Conservation (phyloP, 2,113 vertebrate species). For the Aphyosemion australe region DNA sequence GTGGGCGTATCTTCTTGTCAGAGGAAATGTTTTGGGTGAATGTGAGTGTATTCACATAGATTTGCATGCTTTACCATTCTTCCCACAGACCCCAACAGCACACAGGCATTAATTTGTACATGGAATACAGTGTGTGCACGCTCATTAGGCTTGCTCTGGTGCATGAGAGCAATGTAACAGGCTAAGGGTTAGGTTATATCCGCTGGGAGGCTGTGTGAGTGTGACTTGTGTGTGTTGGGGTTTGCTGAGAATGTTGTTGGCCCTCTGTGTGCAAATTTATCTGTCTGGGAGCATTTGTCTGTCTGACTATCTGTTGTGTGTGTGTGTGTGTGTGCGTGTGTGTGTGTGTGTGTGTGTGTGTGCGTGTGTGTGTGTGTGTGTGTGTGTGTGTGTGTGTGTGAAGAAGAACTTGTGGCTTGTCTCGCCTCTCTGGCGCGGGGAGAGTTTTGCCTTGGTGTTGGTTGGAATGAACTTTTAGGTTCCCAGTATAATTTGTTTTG, state of each 20-base stretch:
- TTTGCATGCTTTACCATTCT: conserved; percentile 25
- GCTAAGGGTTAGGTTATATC: conserved; percentile 55
- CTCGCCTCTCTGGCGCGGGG: conserved; percentile 38
- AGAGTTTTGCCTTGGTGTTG: conserved; percentile 27
- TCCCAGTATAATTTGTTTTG: conserved; percentile 48
- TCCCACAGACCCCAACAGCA: conserved; percentile 23
- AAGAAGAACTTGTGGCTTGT: conserved; percentile 41
- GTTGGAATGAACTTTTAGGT: conserved; percentile 44
- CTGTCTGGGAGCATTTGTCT: conserved; percentile 61
- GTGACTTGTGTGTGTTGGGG: conserved; percentile 36
- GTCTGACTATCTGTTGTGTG: conserved; percentile 36
- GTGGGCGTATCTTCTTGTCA: conserved; percentile 20
- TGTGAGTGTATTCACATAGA: conserved; percentile 13
- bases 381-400: conserved; percentile 9
- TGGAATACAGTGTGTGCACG: conserved; percentile 8
- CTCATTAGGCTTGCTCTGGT: conserved; percentile 41
- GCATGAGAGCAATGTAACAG: conserved; percentile 42
- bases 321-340: conserved; percentile 10
- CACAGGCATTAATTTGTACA: conserved; percentile 41
- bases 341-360: conserved; percentile 9
- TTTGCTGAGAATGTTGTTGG: conserved; percentile 57
- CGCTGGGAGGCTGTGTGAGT: conserved; percentile 44
- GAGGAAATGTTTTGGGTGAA: conserved; percentile 32
- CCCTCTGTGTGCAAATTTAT: conserved; percentile 49
- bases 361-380: conserved; percentile 10